Evolutionary conservation across 2,797 vertebrate species (phyloP), one percentile per base, ranked within the genome.

Genomic region (Pipistrellus pipistrellus): DNA sequence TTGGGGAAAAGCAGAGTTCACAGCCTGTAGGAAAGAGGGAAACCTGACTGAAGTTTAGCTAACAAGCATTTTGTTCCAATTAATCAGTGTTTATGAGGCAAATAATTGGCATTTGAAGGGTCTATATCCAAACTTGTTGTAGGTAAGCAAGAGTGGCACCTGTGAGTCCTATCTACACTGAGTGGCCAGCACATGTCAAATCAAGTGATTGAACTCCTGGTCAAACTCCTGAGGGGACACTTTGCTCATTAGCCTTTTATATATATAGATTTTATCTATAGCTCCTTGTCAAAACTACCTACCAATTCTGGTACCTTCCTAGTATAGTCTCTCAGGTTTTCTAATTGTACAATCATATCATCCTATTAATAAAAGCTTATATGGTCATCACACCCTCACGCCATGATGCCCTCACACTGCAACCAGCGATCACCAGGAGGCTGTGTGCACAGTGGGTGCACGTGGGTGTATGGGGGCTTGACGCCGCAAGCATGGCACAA

Each of bases 21-120:
- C 85, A 84, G 13, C 64, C 72, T 66, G 35, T 68, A 62, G 48
- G 46, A 66, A 85, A 78, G 21, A 80, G 27, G 85, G 25, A 72
- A 51, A 13, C 57, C 76, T 59, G 23, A 20, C 59, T 85, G 13
- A 80, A 68, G 18, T 93, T 82, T 55, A 46, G 62, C 51, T 62
- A 90, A 82, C 69, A 75, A 62, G 30, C 18, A 77, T 86, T 76
- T 92, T 86, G 32, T 53, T 46, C 35, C 2, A 12, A 66, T 89
- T 55, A 30, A 44, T 76, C 57, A 75, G 41, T 51, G 62, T 62
- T 69, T 76, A 13, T 44, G 81, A 69, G 10, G 75, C 25, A 86
- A 90, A 90, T 32, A 82, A 62, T 62, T n/a, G 35, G 44, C 71
- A 82, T 90, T 85, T 86, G 59, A 68, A 86, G 62, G 18, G 62